Conservation (phyloP, 2,113 vertebrate species). For the Balaenoptera acutorostrata region DNA sequence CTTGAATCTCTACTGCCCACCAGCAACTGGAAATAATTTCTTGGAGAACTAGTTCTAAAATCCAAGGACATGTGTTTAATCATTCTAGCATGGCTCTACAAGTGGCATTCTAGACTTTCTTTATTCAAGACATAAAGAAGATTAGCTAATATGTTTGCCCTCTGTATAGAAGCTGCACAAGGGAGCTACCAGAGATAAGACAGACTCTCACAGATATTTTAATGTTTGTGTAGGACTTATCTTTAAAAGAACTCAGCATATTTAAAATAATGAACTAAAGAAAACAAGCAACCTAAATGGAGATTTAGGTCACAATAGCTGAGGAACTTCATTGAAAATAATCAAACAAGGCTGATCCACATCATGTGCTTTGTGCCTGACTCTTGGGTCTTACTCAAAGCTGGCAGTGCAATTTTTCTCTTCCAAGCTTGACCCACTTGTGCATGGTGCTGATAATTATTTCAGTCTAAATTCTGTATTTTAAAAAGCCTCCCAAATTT, state of each 20-base stretch:
- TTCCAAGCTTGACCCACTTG: constrained; percentile 42
- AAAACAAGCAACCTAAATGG: not conserved
- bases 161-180: not conserved
- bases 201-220: not conserved
- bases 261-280: constrained; percentile 17
- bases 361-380: not conserved
- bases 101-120: not conserved
- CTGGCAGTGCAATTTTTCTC: constrained; percentile 17
- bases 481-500: constrained; percentile 20
- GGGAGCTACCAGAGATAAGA: not conserved
- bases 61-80: not conserved
- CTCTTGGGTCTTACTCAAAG: constrained; percentile 30
- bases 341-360: constrained; percentile 1
- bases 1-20: not conserved
- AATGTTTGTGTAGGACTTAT: not conserved
- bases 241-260: not conserved
- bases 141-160: not conserved
- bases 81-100: not conserved
- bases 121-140: not conserved
- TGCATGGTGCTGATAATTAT: constrained; percentile 1
- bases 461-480: constrained; percentile 34
- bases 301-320: constrained; percentile 19
- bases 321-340: constrained; percentile 41
- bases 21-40: not conserved
- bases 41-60: not conserved